phyloP scores from a whole-genome alignment of 2,888 invertebrate species.

The Athetis lepigone region DNA sequence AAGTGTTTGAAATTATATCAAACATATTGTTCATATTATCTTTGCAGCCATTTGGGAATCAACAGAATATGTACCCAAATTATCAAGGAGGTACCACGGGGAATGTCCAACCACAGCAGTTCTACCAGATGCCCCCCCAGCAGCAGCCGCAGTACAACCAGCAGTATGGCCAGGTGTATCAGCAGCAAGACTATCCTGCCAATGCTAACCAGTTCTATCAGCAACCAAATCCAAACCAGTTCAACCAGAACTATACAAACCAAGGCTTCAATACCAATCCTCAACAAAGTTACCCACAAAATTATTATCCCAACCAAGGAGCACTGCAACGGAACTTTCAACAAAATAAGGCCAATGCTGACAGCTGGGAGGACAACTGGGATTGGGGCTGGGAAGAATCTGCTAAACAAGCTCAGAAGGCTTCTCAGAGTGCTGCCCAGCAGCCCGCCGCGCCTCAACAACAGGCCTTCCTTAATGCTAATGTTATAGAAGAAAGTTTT shows the following conservation, averaged over 20 bases:
- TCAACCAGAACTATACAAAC: constrained; percentile 78
- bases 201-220: constrained; percentile 81
- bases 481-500: constrained; percentile 91
- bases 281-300: constrained; percentile 77
- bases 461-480: constrained; percentile 81
- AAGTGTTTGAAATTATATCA: background rate
- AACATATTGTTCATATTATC: constrained; percentile 48
- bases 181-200: constrained; percentile 77
- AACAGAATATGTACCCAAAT: constrained; percentile 80
- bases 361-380: constrained; percentile 88
- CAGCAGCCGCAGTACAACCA: constrained; percentile 79
- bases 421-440: constrained; percentile 60
- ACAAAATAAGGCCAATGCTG: constrained; percentile 73
- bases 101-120: constrained; percentile 70
- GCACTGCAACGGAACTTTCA: constrained; percentile 71
- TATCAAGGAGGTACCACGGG: constrained; percentile 70
- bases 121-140: constrained; percentile 77
- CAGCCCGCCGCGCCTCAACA: constrained; percentile 62
- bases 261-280: constrained; percentile 71
- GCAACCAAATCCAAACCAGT: constrained; percentile 71
- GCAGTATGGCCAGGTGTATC: constrained; percentile 83
- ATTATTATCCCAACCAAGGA: constrained; percentile 77
- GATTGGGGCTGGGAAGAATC: constrained; percentile 92
- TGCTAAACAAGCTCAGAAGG: constrained; percentile 80
- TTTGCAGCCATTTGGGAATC: constrained; percentile 82